phyloP scores from a whole-genome alignment of 2,888 invertebrate genomes.

The Orthosia cruda region DNA sequence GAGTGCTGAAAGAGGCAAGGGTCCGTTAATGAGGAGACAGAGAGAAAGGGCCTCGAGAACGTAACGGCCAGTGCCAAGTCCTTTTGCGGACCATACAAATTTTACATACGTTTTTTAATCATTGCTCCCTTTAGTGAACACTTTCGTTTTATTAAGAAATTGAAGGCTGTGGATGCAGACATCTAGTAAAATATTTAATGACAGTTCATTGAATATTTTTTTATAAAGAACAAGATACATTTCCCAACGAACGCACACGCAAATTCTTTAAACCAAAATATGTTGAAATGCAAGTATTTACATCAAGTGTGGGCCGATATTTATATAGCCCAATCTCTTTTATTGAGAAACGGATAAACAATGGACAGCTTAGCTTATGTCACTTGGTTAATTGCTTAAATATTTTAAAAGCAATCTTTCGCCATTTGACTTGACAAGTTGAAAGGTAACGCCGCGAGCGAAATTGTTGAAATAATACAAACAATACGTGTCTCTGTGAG shows the following conservation, averaged over 20 bases:
- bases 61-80: too few species aligned
- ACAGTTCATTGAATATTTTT: too few species aligned
- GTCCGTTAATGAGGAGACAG: too few species aligned
- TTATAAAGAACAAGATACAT: background rate
- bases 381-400: slow-evolving; percentile 49
- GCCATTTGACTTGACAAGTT: slow-evolving; percentile 33
- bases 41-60: too few species aligned
- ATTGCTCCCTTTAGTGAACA: too few species aligned
- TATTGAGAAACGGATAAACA: slow-evolving; percentile 63
- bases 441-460: slow-evolving; percentile 36
- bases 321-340: slow-evolving; percentile 42
- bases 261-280: slow-evolving; percentile 20
- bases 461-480: slow-evolving; percentile 37
- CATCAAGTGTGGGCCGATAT: slow-evolving; percentile 52
- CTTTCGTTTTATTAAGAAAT: too few species aligned
- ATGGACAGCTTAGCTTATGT: slow-evolving; percentile 43
- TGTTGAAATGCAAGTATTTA: slow-evolving; percentile 50
- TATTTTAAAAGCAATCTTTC: slow-evolving; percentile 48
- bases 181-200: too few species aligned
- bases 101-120: too few species aligned
- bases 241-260: slow-evolving; percentile 23
- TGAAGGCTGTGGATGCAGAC: too few species aligned
- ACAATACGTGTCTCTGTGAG: slow-evolving; percentile 36
- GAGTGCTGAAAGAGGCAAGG: too few species aligned
- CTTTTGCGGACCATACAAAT: too few species aligned